A percentile compares a stretch with the other conserved stretches of the same genome.
These are phyloP conservation scores for Callaeas wilsoni DNA, from an alignment of 2,113 vertebrate genomes.

Conservation along the genomic window DNA sequence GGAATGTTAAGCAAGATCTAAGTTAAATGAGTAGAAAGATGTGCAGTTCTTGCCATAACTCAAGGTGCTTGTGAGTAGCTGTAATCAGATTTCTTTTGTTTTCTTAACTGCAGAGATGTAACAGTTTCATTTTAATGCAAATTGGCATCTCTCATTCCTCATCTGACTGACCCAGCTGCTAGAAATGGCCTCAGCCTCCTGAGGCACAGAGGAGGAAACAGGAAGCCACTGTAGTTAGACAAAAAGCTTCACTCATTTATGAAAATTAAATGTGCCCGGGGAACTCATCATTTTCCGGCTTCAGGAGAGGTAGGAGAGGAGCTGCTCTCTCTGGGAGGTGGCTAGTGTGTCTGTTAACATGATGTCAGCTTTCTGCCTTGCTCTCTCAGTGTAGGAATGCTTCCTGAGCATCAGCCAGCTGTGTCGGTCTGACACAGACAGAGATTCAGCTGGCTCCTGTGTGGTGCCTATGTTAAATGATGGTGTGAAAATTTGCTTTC, in stretches of 20 bases:
- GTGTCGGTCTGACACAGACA: background rate
- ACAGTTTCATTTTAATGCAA: background rate
- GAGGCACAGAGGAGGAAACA: background rate
- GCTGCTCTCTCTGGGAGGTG: background rate
- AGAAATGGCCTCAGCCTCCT: background rate
- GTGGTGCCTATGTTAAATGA: background rate
- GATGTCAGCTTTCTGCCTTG: background rate
- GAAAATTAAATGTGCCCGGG: background rate
- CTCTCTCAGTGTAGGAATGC: background rate
- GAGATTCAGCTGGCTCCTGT: background rate
- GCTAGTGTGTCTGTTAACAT: background rate
- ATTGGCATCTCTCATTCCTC: background rate
- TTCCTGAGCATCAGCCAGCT: background rate
- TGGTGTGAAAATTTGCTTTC: background rate
- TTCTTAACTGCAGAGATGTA: background rate
- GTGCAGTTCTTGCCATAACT: background rate
- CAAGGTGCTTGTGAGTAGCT: background rate
- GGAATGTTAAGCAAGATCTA: background rate
- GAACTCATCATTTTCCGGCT: rapidly evolving
- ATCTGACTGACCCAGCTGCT: background rate
- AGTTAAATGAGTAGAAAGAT: background rate
- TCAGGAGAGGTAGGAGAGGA: background rate
- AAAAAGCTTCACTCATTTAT: background rate
- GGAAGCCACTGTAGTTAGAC: background rate
- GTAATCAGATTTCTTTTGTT: background rate